phyloP scores from a whole-genome alignment of 2,797 vertebrate species.

The Chrosomus eos region DNA sequence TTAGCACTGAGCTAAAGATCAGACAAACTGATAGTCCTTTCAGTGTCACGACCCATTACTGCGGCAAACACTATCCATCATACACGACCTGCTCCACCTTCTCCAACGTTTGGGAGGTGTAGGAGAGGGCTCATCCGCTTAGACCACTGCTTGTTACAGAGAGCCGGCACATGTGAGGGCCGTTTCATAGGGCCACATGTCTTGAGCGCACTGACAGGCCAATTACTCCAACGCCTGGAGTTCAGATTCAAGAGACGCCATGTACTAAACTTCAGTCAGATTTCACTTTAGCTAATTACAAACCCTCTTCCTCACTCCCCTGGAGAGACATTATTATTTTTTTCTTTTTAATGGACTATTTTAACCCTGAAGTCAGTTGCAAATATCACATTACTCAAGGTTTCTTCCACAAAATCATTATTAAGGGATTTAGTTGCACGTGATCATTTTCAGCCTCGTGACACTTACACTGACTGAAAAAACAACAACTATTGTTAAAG shows the following conservation, averaged over 20 bases:
- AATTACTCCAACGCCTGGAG: constrained; percentile 28
- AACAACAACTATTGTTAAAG: neutral
- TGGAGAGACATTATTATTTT: neutral
- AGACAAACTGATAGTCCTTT: constrained; percentile 17
- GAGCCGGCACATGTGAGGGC: constrained; percentile 5
- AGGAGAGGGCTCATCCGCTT: neutral
- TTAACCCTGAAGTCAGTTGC: neutral
- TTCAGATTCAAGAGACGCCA: neutral
- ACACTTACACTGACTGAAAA: neutral
- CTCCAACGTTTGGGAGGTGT: neutral
- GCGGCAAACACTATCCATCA: constrained; percentile 11
- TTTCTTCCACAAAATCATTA: neutral
- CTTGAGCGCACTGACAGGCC: constrained; percentile 7
- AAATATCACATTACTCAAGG: neutral
- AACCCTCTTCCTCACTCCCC: neutral
- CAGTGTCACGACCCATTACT: constrained; percentile 2
- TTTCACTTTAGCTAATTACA: constrained; percentile 27
- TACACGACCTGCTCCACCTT: constrained; percentile 17
- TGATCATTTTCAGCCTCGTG: neutral
- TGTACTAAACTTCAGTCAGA: constrained; percentile 12
- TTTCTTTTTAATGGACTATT: neutral
- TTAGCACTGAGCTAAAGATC: constrained; percentile 28
- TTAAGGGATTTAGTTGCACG: neutral
- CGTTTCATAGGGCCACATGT: constrained; percentile 13
- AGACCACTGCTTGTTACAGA: neutral